Conservation (phyloP, 2,797 vertebrate genomes). For the Malacoraja senta region DNA sequence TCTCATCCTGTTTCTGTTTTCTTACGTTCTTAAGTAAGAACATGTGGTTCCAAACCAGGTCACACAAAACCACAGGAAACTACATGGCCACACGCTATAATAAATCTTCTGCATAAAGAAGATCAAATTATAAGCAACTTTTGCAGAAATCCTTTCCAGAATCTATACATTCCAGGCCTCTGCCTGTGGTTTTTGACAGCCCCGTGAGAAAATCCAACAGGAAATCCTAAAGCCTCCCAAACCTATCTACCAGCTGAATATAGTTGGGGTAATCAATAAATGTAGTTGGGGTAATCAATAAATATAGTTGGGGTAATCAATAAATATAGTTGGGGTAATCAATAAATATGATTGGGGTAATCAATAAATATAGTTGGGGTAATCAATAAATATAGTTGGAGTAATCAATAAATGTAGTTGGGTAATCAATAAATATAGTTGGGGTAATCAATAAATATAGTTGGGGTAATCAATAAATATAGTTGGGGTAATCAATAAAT, state of each 20-base stretch:
- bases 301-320: too few relatives aligned
- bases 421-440: too few relatives aligned
- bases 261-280: too few relatives aligned
- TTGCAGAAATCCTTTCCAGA: not conserved
- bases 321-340: not conserved
- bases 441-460: too few relatives aligned
- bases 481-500: too few relatives aligned
- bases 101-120: not conserved
- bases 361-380: too few relatives aligned
- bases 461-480: too few relatives aligned
- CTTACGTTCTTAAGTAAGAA: not conserved
- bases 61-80: not conserved
- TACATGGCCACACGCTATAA: not conserved
- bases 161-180: not conserved
- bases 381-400: too few relatives aligned
- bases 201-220: not conserved
- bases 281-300: not conserved
- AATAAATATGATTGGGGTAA: too few relatives aligned
- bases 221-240: not conserved
- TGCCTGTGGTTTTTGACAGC: not conserved
- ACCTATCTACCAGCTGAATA: not conserved
- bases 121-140: not conserved
- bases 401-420: too few relatives aligned
- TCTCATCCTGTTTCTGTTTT: too few relatives aligned
- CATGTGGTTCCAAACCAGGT: not conserved